Percentiles rank a stretch among this genome's conserved stretches.
Conservation (phyloP, 2,797 vertebrate species). For the Sphaeramia orbicularis region DNA sequence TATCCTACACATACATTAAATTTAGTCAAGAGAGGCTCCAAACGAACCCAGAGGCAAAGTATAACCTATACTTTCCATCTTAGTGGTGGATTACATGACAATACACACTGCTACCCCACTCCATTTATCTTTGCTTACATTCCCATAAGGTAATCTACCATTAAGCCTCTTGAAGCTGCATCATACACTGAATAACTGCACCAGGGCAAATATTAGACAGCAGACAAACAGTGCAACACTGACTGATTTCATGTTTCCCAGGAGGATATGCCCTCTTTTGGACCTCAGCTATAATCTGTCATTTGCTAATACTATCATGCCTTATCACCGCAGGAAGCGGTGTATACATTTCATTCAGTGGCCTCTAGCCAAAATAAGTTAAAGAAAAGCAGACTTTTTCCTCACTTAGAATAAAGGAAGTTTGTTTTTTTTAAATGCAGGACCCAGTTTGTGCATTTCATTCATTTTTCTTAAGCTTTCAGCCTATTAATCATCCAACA, state of each 20-base stretch:
- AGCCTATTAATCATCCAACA: constrained; percentile 75
- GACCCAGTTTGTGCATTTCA: constrained; percentile 49
- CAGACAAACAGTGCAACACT: constrained; percentile 37
- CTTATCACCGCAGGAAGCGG: constrained; percentile 74
- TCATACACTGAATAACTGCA: constrained; percentile 34
- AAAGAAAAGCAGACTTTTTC: constrained; percentile 57
- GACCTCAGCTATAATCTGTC: constrained; percentile 61
- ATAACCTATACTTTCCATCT: constrained; percentile 15
- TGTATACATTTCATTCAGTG: constrained; percentile 73
- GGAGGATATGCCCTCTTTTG: constrained; percentile 49
- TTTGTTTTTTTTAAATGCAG: constrained; percentile 22
- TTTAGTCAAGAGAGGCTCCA: constrained; percentile 23
- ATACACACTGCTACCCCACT: constrained; percentile 4
- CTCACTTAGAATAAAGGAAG: constrained; percentile 31
- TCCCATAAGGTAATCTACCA: constrained; percentile 56
- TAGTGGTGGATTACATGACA: constrained; percentile 25
- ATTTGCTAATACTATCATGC: constrained; percentile 62
- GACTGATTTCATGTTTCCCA: constrained; percentile 39
- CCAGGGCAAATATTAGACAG: constrained; percentile 36
- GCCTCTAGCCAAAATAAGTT: constrained; percentile 65
- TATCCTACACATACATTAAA: background rate
- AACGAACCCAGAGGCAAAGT: constrained; percentile 25
- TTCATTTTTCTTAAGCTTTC: constrained; percentile 62
- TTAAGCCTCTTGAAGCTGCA: constrained; percentile 43
- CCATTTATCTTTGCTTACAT: constrained; percentile 46